Evolutionary conservation across 1,140 invertebrate genomes (phyloP).

Genomic region (Macrocentrus cingulum): DNA sequence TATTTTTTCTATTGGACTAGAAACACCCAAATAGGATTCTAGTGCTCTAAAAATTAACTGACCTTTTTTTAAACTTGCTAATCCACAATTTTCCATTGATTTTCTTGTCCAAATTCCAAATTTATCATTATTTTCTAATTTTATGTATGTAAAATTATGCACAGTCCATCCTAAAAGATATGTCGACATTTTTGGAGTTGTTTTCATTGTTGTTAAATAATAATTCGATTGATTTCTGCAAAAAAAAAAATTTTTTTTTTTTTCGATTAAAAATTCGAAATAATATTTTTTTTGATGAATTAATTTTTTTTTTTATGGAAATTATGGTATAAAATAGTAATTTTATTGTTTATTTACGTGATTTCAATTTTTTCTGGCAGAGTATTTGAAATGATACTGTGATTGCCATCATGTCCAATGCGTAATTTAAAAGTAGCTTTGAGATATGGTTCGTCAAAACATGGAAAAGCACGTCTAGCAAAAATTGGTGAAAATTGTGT

Average conservation of each 20-base stretch:
- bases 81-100: constrained; percentile 38
- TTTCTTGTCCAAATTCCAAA: too few relatives aligned
- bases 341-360: constrained; percentile 55
- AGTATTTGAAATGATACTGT: constrained; percentile 66
- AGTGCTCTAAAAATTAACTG: constrained; percentile 28
- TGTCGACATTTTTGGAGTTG: constrained; percentile 71
- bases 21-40: constrained; percentile 25
- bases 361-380: constrained; percentile 49
- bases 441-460: constrained; percentile 84
- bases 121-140: constrained; percentile 11
- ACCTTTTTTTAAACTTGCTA: constrained; percentile 29
- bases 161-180: constrained; percentile 77
- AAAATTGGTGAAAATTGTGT: constrained; percentile 82
- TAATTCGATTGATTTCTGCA: constrained; percentile 28
- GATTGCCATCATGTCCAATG: constrained; percentile 61
- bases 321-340: background rate
- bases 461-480: constrained; percentile 82
- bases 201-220: constrained; percentile 48
- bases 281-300: constrained; percentile 4
- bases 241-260: constrained; percentile 13
- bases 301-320: constrained; percentile 1
- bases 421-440: constrained; percentile 75
- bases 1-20: constrained; percentile 60
- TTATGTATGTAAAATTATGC: constrained; percentile 65
- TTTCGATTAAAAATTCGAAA: background rate